phyloP scores from a whole-genome alignment of 2,113 vertebrate genomes.

The Ammodytes marinus region DNA sequence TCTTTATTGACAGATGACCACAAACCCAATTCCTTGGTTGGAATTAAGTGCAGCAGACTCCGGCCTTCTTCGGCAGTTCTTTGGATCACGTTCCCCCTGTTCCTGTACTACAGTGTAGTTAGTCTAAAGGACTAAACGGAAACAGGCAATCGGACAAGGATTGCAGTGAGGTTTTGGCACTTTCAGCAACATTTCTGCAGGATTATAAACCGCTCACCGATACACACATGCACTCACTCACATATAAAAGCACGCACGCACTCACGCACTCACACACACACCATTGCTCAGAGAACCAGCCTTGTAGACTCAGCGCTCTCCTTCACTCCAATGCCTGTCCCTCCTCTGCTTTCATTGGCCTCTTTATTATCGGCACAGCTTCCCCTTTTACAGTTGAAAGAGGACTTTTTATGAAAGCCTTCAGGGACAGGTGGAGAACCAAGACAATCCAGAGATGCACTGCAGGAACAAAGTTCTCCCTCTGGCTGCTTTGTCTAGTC shows the following conservation, averaged over 20 bases:
- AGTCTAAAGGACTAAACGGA: background rate
- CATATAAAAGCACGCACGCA: no score
- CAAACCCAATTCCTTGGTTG: background rate
- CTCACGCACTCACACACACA: background rate
- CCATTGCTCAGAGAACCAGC: background rate
- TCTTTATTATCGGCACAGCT: conserved; percentile 25
- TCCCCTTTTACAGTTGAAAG: conserved; percentile 18
- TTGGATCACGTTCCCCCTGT: background rate
- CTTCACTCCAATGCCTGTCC: background rate
- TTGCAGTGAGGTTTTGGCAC: conserved; percentile 1
- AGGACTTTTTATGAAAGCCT: conserved; percentile 28
- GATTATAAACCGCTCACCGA: conserved; percentile 8
- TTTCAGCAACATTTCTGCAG: background rate
- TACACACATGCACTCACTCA: background rate
- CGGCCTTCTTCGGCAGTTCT: background rate
- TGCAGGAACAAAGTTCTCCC: conserved; percentile 23
- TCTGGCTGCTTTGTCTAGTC: conserved; percentile 9
- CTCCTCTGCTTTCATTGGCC: background rate
- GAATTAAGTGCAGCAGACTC: background rate
- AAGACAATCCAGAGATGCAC: background rate
- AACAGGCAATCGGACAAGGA: background rate
- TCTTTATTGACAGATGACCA: background rate
- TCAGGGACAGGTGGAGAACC: conserved; percentile 17
- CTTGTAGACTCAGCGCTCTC: background rate
- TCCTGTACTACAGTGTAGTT: background rate